Evolutionary conservation across 2,888 invertebrate species (phyloP).

Genomic region (Margaritifera margaritifera): DNA sequence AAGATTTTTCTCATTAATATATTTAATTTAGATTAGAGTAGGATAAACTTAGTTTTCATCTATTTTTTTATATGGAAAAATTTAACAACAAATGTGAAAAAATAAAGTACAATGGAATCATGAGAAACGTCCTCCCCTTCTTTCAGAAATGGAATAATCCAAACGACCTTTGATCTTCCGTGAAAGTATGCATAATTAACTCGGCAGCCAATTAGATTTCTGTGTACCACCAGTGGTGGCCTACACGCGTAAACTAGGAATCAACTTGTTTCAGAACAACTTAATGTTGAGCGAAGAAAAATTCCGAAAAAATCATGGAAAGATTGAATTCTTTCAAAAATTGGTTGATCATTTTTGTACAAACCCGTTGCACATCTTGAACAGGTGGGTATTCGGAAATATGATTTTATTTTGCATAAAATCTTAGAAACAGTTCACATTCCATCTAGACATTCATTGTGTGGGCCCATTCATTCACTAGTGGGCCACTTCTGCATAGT

Average conservation of each 20-base stretch:
- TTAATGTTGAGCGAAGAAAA: slow-evolving; percentile 15
- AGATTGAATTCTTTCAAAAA: neutral
- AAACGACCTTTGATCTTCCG: slow-evolving; percentile 23
- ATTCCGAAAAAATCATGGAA: slow-evolving; percentile 25
- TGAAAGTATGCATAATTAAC: slow-evolving; percentile 25
- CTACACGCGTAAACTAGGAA: slow-evolving; percentile 23
- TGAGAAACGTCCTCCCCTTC: too few species aligned
- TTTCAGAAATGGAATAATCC: neutral
- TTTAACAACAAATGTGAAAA: too few species aligned
- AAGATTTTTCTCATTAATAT: too few species aligned
- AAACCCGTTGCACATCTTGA: neutral
- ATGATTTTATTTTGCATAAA: neutral
- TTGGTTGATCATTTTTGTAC: neutral
- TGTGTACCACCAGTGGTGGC: slow-evolving; percentile 21
- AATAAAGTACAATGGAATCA: too few species aligned
- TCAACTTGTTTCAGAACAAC: slow-evolving; percentile 6
- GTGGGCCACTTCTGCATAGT: too few species aligned
- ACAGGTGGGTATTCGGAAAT: slow-evolving; percentile 6
- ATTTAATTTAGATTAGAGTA: too few species aligned
- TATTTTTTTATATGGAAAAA: too few species aligned
- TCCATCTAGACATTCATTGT: too few species aligned
- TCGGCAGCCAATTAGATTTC: slow-evolving; percentile 27
- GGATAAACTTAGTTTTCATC: too few species aligned
- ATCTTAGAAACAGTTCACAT: slow-evolving; percentile 1
- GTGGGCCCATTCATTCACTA: too few species aligned